phyloP scores from a whole-genome alignment of 1,140 invertebrate genomes.

The Lepidurus packardi region DNA sequence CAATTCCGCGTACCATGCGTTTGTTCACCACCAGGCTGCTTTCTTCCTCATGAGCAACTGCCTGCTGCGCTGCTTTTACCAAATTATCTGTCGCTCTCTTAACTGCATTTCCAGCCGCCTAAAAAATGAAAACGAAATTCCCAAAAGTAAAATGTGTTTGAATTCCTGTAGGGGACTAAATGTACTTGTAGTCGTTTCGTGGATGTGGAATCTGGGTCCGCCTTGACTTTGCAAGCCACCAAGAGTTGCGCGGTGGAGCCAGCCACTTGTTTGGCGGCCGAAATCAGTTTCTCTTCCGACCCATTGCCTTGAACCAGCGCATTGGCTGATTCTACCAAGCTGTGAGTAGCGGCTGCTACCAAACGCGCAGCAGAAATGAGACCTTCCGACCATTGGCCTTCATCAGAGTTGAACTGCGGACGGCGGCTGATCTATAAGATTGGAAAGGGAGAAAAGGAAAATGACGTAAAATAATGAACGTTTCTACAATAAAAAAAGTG shows the following conservation, averaged over 20 bases:
- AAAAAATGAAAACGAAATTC: slow-evolving; percentile 37
- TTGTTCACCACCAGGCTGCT: slow-evolving; percentile 80
- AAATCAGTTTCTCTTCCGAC: slow-evolving; percentile 92
- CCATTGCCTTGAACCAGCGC: slow-evolving; percentile 89
- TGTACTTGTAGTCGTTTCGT: slow-evolving; percentile 77
- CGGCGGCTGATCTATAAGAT: slow-evolving; percentile 62
- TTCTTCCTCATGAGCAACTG: slow-evolving; percentile 78
- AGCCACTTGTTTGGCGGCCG: slow-evolving; percentile 93
- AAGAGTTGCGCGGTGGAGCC: slow-evolving; percentile 93
- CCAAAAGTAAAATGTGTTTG: neutral
- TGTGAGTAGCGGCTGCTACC: slow-evolving; percentile 95
- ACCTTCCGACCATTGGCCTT: slow-evolving; percentile 98
- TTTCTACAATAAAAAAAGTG: slow-evolving; percentile 36
- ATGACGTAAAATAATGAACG: neutral
- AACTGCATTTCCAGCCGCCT: slow-evolving; percentile 92
- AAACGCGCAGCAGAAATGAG: slow-evolving; percentile 90
- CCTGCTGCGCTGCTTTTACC: slow-evolving; percentile 87
- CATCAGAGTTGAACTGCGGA: slow-evolving; percentile 76
- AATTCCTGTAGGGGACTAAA: neutral
- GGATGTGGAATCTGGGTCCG: slow-evolving; percentile 87
- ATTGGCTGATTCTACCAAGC: slow-evolving; percentile 94
- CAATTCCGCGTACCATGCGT: slow-evolving; percentile 86
- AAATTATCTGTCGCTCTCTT: slow-evolving; percentile 96
- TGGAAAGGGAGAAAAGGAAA: neutral
- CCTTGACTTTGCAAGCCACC: slow-evolving; percentile 97